A percentile compares a stretch with the other conserved stretches of the same genome.
phyloP scores from a whole-genome alignment of 2,113 vertebrate species.

The Bujurquina vittata region DNA sequence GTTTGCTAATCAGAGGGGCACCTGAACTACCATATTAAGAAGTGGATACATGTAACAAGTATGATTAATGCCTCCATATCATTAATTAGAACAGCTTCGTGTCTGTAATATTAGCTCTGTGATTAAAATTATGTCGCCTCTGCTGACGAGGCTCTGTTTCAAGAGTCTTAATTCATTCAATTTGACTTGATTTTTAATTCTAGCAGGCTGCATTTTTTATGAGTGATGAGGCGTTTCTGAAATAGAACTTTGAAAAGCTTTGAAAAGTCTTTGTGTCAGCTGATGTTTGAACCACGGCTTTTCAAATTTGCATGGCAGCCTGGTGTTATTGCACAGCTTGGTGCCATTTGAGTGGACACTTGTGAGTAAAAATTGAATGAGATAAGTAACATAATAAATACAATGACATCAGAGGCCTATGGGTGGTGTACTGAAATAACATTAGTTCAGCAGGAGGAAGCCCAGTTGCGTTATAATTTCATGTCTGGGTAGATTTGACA shows the following conservation, averaged over 20 bases:
- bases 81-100: not conserved
- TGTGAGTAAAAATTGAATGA: slow-evolving; percentile 37
- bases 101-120: not conserved
- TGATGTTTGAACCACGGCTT: slow-evolving; percentile 45
- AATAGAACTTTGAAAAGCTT: slow-evolving; percentile 15
- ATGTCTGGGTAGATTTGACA: slow-evolving; percentile 45
- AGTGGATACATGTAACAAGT: not conserved
- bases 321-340: slow-evolving; percentile 43
- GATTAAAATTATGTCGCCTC: not conserved
- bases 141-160: not conserved
- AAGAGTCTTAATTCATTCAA: not conserved
- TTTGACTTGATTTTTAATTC: not conserved
- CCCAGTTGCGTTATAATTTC: slow-evolving; percentile 34
- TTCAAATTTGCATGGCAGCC: slow-evolving; percentile 47
- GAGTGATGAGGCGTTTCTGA: not conserved
- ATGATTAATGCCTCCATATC: not conserved
- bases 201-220: slow-evolving; percentile 1
- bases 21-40: not conserved
- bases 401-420: slow-evolving; percentile 49
- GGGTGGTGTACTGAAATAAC: slow-evolving; percentile 36
- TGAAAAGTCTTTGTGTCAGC: slow-evolving; percentile 16
- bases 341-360: slow-evolving; percentile 29
- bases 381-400: slow-evolving; percentile 60
- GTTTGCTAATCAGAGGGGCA: not conserved
- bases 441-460: slow-evolving; percentile 44